Base-by-base conservation (phyloP, 37 sponge, comb jelly and placozoan genomes). In the Ianthella basta region DNA sequence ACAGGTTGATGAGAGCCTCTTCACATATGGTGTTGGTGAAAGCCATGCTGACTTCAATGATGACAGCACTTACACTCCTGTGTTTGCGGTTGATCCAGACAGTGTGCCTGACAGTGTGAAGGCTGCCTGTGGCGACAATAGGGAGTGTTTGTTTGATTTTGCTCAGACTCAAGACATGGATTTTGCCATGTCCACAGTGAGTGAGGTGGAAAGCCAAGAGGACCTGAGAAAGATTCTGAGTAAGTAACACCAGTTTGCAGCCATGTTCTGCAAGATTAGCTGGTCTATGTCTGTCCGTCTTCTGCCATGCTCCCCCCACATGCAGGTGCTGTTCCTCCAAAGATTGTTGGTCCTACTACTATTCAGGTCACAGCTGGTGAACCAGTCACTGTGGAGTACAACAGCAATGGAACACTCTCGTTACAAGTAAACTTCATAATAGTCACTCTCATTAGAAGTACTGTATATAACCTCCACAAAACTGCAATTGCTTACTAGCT, bases 91-190 rank as follows among this genome's bases (percentile, higher is more conserved):
- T 30, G 70, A 69, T 6, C 70, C 34, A 18, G 35, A 69, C 34
- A 69, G 70, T 69, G 34, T 69, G 18, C 70, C 70, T 69, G 70
- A 69, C 1, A 30, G 27, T 30, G 70, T 69, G 35, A 69, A 30
- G 70, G 70, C 29, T 1, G 3, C 70, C 34, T 69, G 70, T 69
- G 70, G 32, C 10, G 70, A 30, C 32, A 69, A 69, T 6, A 69
- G 15, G 29, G 18, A 32, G 6, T 69, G 70, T 30, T 30, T 69
- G 70, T 69, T 32, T 30, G 70, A 69, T 33, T 69, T 27, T 30
- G 35, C 29, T 13, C 70, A 69, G 34, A 69, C 70, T 10, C 12
- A 35, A 0, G 34, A 30, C 34, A 18, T 69, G 70, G 70, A 69
- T 30, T n/a, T 69, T n/a, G 70, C 70, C 32, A 69, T 69, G 70